Conservation (phyloP, 2,888 invertebrate genomes). For the Pyralis farinalis region DNA sequence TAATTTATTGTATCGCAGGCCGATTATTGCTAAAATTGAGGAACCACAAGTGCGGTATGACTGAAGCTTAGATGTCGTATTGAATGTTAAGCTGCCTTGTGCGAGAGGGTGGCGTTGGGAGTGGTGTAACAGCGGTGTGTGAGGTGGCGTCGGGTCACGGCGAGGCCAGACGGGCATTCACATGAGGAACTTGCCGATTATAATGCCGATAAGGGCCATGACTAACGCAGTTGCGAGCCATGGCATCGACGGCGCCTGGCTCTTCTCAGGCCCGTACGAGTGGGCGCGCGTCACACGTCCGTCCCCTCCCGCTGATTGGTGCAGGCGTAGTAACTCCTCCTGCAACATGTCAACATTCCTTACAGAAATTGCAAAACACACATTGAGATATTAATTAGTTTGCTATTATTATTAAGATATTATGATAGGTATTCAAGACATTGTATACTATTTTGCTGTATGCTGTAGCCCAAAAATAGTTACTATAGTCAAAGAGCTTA, state of each 20-base stretch:
- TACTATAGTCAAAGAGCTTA: too few species aligned
- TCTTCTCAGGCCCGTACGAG: slow-evolving; percentile 79
- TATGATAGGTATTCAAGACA: too few species aligned
- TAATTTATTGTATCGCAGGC: not conserved
- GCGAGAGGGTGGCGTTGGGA: slow-evolving; percentile 44
- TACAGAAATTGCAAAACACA: too few species aligned
- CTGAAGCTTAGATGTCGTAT: slow-evolving; percentile 5
- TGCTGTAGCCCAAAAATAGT: too few species aligned
- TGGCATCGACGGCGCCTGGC: slow-evolving; percentile 79
- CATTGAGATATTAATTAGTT: too few species aligned
- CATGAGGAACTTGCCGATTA: slow-evolving; percentile 91
- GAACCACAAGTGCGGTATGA: slow-evolving; percentile 14
- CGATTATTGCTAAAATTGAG: not conserved
- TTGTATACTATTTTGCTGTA: too few species aligned
- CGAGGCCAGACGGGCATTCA: slow-evolving; percentile 76
- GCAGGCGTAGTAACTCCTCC: slow-evolving; percentile 85
- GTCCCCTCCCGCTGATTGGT: slow-evolving; percentile 60
- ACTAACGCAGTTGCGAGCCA: slow-evolving; percentile 84
- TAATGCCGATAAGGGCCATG: slow-evolving; percentile 86
- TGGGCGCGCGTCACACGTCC: slow-evolving; percentile 58
- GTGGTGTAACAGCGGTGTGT: slow-evolving; percentile 55
- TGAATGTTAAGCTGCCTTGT: slow-evolving; percentile 37
- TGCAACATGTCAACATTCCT: slow-evolving; percentile 31
- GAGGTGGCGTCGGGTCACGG: slow-evolving; percentile 49
- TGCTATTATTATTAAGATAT: too few species aligned